Evolutionary conservation across 2,113 vertebrate genomes (phyloP), one percentile per base, ranked within the genome.

Genomic region (Nycticebus coucang): DNA sequence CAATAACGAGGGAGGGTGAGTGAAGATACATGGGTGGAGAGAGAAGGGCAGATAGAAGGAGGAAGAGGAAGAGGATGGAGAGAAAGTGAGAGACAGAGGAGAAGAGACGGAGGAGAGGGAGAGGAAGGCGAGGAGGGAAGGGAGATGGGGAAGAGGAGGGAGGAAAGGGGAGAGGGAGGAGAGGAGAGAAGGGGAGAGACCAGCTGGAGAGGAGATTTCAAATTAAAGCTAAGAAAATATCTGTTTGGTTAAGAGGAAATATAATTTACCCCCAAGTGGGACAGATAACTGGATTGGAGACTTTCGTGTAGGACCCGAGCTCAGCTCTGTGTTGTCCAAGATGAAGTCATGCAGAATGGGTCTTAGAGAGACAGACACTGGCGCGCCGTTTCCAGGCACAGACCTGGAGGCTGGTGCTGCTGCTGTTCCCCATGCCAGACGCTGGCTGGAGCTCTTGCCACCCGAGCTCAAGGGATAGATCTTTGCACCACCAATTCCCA

Each of bases 61-160:
- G 35, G 5, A 74, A 30, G 5, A 24, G 28, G 4, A 45, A 9
- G 45, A 11, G 24, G 17, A n/a, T 1, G 28, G 57, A 22, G 41
- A 41, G 11, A n/a, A 12, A 59, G 10, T 66, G 45, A 37, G n/a
- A 53, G 50, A 35, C 1, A 9, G 21, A 10, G 0, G n/a, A 4
- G 15, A 12, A 22, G 19, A 72, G 37, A 26, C 3, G 10, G 37
- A 57, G 17, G 30, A 21, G 5, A 14, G 9, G 33, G 26, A 69
- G 22, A n/a, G 35, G 4, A 55, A 1, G 57, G 18, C 24, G 28
- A 26, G 62, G 62, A 28, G 22, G 62, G 50, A 15, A 41, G 21
- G 15, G 22, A 4, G 28, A 14, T 1, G 0, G 8, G 5, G 14
- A 41, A n/a, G 35, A 22, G 19, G 2, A n/a, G 30, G n/a, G 9